A percentile compares a stretch with the other conserved stretches of the same genome.
Evolutionary conservation across 2,797 vertebrate species (phyloP).

Genomic region (Trichosurus vulpecula): DNA sequence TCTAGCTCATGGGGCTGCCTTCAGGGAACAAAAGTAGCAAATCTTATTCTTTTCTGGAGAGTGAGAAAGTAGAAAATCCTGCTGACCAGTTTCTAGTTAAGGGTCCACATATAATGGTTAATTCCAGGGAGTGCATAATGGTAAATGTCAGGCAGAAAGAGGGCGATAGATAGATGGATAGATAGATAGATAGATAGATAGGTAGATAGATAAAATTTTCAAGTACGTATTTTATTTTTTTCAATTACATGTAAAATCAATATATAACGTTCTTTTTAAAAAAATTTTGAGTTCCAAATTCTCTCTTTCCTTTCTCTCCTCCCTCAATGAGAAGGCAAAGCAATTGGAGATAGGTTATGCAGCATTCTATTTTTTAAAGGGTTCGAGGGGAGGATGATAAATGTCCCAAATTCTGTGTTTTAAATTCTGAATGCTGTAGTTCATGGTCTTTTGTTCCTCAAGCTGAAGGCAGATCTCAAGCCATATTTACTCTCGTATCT

Average conservation of each 20-base stretch:
- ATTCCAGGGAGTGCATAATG: not conserved
- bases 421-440: not conserved
- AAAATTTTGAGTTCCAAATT: not conserved
- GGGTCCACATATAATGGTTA: not conserved
- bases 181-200: no score
- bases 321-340: not conserved
- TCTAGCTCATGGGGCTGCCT: not conserved
- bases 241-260: not conserved
- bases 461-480: not conserved
- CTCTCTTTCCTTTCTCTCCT: not conserved
- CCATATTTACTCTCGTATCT: not conserved
- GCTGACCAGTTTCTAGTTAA: accelerated
- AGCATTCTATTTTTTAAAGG: not conserved
- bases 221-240: not conserved
- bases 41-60: not conserved
- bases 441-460: not conserved
- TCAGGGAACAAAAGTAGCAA: not conserved
- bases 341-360: not conserved
- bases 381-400: no score
- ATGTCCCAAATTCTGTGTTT: not conserved
- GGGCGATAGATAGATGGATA: no score
- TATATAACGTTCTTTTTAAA: not conserved
- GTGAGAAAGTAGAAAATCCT: not conserved
- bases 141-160: no score
- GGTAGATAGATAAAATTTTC: not conserved